Percentiles rank a stretch among this genome's conserved stretches.
Conservation (phyloP, 2,888 invertebrate species). For the Mycalesis mineus region DNA sequence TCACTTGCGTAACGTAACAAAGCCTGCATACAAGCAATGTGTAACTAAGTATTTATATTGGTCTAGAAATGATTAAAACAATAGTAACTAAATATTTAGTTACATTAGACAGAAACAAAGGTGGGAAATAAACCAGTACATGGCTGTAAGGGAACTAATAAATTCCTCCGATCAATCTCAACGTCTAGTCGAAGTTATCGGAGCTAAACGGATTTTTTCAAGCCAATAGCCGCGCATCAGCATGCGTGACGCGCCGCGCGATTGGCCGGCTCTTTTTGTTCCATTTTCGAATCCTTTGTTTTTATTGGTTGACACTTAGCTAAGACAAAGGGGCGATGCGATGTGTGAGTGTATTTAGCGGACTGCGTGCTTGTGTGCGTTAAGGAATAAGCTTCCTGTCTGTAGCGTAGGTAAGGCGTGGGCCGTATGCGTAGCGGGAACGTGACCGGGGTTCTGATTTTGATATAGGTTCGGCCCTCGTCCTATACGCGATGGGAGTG, state of each 20-base stretch:
- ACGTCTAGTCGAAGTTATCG: slow-evolving; percentile 70
- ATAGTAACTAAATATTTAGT: neutral
- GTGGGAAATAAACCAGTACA: slow-evolving; percentile 5
- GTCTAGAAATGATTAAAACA: neutral
- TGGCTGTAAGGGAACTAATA: slow-evolving; percentile 41
- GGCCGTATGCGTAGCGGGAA: slow-evolving; percentile 48
- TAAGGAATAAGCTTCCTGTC: slow-evolving; percentile 64
- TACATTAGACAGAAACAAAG: neutral
- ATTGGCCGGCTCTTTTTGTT: slow-evolving; percentile 77
- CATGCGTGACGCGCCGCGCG: slow-evolving; percentile 72
- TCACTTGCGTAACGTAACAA: too few relatives aligned
- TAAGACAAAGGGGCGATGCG: slow-evolving; percentile 75
- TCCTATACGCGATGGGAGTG: slow-evolving; percentile 50
- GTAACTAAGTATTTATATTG: too few relatives aligned
- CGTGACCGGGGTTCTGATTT: slow-evolving; percentile 67
- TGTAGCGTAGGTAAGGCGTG: slow-evolving; percentile 48
- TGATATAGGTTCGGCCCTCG: slow-evolving; percentile 67
- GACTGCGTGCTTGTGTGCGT: slow-evolving; percentile 24
- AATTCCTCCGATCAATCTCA: slow-evolving; percentile 65
- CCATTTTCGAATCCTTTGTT: slow-evolving; percentile 78
- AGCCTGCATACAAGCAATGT: too few relatives aligned
- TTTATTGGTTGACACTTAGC: slow-evolving; percentile 79
- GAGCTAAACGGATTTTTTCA: slow-evolving; percentile 76
- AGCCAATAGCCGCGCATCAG: slow-evolving; percentile 76
- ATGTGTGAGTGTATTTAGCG: slow-evolving; percentile 65